A percentile compares a stretch with the other conserved stretches of the same genome.
Conservation (phyloP, 2,113 vertebrate genomes). For the Barbus barbus region DNA sequence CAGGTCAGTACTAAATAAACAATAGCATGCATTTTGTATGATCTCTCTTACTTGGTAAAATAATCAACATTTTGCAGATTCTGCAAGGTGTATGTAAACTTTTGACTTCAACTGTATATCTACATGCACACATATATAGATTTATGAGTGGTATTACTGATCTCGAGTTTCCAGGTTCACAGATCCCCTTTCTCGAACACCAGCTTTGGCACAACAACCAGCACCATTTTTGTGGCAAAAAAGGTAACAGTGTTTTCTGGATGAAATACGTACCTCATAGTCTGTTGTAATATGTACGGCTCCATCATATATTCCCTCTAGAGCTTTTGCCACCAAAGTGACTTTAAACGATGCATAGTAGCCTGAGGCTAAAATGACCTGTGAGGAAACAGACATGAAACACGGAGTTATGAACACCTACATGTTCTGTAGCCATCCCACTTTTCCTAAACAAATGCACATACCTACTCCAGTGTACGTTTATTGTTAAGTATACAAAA, state of each 20-base stretch:
- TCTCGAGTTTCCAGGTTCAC: background rate
- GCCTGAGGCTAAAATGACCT: conserved; percentile 92
- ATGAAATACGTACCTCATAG: conserved; percentile 83
- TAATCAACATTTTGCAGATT: too few relatives aligned
- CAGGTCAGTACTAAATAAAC: too few relatives aligned
- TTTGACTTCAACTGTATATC: too few relatives aligned
- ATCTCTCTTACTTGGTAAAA: too few relatives aligned
- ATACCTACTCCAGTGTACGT: background rate
- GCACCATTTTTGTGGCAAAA: background rate
- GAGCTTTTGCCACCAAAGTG: conserved; percentile 85
- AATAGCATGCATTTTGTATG: too few relatives aligned
- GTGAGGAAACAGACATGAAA: conserved; percentile 37
- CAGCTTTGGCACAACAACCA: background rate
- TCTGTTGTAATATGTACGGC: conserved; percentile 95
- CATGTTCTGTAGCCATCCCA: conserved; percentile 11
- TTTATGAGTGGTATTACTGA: too few relatives aligned
- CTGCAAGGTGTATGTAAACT: too few relatives aligned
- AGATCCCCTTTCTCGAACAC: background rate
- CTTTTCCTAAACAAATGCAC: conserved; percentile 22
- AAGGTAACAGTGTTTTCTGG: background rate
- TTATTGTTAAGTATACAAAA: background rate
- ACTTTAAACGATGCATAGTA: conserved; percentile 94
- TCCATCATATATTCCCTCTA: conserved; percentile 92
- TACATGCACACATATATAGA: too few relatives aligned
- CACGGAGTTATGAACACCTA: background rate